phyloP scores from a whole-genome alignment of 2,797 vertebrate genomes.

The Coracias cyanogaster region DNA sequence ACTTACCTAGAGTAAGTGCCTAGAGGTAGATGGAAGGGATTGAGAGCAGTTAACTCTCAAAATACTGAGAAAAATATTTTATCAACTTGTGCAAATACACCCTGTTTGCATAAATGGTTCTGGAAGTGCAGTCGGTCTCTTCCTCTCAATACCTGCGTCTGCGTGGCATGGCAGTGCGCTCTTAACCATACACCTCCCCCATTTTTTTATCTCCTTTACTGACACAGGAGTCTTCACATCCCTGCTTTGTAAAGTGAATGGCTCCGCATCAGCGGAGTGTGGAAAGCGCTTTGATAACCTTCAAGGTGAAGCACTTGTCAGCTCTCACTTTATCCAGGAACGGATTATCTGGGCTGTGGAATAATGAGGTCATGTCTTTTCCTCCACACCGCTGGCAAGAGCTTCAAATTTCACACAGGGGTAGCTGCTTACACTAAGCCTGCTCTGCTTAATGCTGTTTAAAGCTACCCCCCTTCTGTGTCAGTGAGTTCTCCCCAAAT shows the following conservation, averaged over 20 bases:
- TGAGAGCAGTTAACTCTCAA: neutral
- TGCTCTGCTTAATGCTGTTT: neutral
- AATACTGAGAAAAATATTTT: neutral
- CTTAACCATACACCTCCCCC: neutral
- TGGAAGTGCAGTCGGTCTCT: neutral
- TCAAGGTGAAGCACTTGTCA: conserved; percentile 63
- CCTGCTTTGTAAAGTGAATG: conserved; percentile 21
- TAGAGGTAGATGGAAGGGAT: neutral
- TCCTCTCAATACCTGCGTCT: neutral
- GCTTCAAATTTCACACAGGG: conserved; percentile 45
- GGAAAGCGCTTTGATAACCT: conserved; percentile 61
- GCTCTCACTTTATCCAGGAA: conserved; percentile 57
- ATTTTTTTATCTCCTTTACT: neutral
- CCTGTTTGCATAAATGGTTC: neutral
- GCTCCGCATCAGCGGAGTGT: conserved; percentile 21
- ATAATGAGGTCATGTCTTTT: conserved; percentile 65
- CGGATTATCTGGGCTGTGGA: conserved; percentile 59
- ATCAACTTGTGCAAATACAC: neutral
- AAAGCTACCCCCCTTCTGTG: conserved; percentile 6
- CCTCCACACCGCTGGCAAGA: conserved; percentile 26
- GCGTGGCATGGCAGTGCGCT: neutral
- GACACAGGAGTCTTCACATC: conserved; percentile 26
- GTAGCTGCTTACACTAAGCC: neutral
- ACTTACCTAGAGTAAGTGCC: neutral
- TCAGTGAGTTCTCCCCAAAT: neutral